These are phyloP conservation scores for Athripsodes cinereus DNA, from an alignment of 2,888 invertebrate species.

Conservation along the genomic window DNA sequence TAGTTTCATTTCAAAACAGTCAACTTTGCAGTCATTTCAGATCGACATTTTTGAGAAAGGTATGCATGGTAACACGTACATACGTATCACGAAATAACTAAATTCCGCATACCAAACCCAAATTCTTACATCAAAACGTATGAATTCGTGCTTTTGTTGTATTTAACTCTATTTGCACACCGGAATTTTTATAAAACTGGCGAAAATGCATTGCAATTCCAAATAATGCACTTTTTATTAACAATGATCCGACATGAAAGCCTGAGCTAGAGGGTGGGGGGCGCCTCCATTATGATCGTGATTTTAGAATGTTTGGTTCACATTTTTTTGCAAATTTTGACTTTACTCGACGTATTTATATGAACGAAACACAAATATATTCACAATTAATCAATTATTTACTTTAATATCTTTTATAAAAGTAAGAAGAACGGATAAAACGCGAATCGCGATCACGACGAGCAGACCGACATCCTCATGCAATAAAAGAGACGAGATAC, in stretches of 20 bases:
- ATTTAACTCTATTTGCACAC: not conserved
- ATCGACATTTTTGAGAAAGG: constrained; percentile 10
- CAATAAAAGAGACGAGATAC: no score
- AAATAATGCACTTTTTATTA: constrained; percentile 15
- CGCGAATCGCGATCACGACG: no score
- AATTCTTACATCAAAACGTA: no score
- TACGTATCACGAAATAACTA: not conserved
- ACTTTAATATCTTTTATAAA: no score
- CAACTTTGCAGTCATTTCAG: not conserved
- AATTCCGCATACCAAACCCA: no score
- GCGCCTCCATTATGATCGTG: constrained; percentile 10
- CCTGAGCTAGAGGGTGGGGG: constrained; percentile 11
- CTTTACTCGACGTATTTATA: not conserved
- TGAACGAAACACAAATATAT: not conserved
- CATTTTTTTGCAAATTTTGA: not conserved
- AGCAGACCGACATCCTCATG: no score
- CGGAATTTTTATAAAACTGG: not conserved
- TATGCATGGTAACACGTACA: constrained; percentile 15
- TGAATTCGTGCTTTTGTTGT: no score
- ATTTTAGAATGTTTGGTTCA: not conserved
- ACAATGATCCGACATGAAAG: constrained; percentile 17
- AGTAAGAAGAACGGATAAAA: no score
- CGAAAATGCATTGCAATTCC: not conserved
- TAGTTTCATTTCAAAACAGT: not conserved
- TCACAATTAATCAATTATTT: no score